phyloP scores from a whole-genome alignment of 2,113 vertebrate genomes.

The Anarhynchus alexandrinus region DNA sequence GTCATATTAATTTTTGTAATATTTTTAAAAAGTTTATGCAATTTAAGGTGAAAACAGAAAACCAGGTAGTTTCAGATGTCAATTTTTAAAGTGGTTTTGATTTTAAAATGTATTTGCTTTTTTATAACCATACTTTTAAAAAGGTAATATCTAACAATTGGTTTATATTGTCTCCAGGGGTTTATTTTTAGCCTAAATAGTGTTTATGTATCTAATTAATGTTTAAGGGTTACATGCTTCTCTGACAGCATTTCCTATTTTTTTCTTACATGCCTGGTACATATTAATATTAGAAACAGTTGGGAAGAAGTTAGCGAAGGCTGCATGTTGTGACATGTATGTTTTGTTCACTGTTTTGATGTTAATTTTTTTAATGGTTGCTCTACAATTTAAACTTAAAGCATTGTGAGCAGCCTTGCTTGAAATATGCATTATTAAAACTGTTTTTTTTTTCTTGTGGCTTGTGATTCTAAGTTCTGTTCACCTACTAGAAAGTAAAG shows the following conservation, averaged over 20 bases:
- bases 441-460: background rate
- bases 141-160: background rate
- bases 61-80: background rate
- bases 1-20: background rate
- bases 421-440: background rate
- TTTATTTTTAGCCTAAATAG: background rate
- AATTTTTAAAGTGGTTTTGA: background rate
- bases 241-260: background rate
- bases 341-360: background rate
- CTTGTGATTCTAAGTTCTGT: background rate
- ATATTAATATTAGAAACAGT: background rate
- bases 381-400: background rate
- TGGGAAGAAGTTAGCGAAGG: background rate
- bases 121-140: background rate
- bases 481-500: background rate
- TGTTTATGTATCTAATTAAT: background rate
- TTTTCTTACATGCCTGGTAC: background rate
- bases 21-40: background rate
- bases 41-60: background rate
- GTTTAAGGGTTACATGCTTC: background rate
- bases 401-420: background rate
- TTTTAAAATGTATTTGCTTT: background rate
- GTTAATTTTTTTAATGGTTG: background rate
- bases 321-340: rapidly evolving
- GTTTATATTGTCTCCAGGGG: background rate